Evolutionary conservation across 2,888 invertebrate species (phyloP).

Genomic region (Mystacides longicornis): DNA sequence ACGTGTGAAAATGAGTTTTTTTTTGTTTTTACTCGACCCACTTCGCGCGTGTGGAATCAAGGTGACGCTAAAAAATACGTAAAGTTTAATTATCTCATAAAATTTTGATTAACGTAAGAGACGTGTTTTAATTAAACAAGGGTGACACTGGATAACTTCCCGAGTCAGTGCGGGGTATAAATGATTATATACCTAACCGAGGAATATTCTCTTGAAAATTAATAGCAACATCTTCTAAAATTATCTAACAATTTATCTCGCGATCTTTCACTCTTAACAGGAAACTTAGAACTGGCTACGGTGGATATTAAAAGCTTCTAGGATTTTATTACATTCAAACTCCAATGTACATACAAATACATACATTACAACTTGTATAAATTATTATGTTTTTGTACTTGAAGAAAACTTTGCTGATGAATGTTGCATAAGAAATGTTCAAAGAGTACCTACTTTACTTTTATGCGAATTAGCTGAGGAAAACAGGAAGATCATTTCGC

Average conservation of each 20-base stretch:
- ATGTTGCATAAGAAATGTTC: not conserved
- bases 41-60: not conserved
- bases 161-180: not conserved
- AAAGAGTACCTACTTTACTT: not conserved
- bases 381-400: not conserved
- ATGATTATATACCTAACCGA: not conserved
- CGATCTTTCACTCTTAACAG: conserved; percentile 1
- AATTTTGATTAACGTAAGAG: conserved; percentile 9
- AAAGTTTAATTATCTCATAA: conserved; percentile 10
- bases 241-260: conserved; percentile 1
- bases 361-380: not conserved
- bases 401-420: not conserved
- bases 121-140: conserved; percentile 4
- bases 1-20: too few relatives aligned
- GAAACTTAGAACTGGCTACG: not conserved
- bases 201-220: not conserved
- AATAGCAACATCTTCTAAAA: conserved; percentile 1
- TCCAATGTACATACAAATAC: too few relatives aligned
- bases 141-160: conserved; percentile 3
- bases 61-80: not conserved
- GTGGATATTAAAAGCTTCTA: not conserved
- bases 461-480: not conserved
- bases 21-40: too few relatives aligned
- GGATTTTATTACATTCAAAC: not conserved
- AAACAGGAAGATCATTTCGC: not conserved